Evolutionary conservation across 2,797 vertebrate species (phyloP).

Genomic region (Typhlichthys eigenmanni): DNA sequence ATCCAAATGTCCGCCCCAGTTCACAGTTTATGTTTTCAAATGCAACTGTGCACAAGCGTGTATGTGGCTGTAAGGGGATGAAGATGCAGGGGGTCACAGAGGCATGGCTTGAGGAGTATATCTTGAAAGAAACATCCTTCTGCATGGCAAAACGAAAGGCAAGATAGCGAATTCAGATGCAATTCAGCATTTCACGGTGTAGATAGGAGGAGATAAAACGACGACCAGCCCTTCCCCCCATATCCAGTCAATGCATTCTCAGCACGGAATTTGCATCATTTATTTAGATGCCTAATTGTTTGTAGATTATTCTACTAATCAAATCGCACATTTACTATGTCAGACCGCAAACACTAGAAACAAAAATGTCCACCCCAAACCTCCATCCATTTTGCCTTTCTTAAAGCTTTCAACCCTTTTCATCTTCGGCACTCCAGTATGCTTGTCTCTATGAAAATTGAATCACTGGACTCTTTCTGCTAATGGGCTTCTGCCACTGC

Average conservation of each 20-base stretch:
- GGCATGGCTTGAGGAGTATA: too few relatives aligned
- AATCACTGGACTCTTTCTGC: constrained; percentile 48
- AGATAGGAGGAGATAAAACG: constrained; percentile 32
- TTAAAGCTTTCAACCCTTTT: constrained; percentile 51
- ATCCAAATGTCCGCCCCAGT: too few relatives aligned
- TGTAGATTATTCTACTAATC: constrained; percentile 52
- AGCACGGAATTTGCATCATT: constrained; percentile 44
- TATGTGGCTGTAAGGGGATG: too few relatives aligned
- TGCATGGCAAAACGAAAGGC: constrained; percentile 36
- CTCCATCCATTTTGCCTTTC: constrained; percentile 38
- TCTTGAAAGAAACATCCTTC: constrained; percentile 35
- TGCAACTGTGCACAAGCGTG: too few relatives aligned
- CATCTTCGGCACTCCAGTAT: constrained; percentile 33
- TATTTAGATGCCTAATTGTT: constrained; percentile 60
- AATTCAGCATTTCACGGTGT: constrained; percentile 20
- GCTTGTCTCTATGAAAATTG: constrained; percentile 46
- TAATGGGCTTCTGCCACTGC: constrained; percentile 33
- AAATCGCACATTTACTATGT: constrained; percentile 56
- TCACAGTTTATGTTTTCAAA: too few relatives aligned
- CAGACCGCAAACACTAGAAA: constrained; percentile 43
- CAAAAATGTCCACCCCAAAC: constrained; percentile 33
- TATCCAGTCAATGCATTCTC: constrained; percentile 47
- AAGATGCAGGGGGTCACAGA: too few relatives aligned
- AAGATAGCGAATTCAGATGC: constrained; percentile 35
- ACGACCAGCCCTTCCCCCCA: constrained; percentile 44